Evolutionary conservation across 1,140 invertebrate genomes (phyloP).

Genomic region (Drosophila littoralis): DNA sequence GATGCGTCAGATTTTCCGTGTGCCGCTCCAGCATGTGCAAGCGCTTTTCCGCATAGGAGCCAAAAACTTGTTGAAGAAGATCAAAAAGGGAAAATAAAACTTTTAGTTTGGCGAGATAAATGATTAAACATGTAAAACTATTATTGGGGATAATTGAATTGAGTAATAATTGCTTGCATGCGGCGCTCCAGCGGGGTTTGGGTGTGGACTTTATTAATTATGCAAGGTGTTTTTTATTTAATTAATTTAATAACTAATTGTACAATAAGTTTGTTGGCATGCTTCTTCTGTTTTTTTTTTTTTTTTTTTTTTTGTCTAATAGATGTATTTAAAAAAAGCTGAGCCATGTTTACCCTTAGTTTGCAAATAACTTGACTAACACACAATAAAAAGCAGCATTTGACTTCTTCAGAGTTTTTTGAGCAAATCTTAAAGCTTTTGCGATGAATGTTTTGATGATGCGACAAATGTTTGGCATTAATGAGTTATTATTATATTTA

Average conservation of each 20-base stretch:
- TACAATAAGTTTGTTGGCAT: conserved; percentile 35
- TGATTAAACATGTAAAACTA: conserved; percentile 2
- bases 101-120: neutral
- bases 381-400: conserved; percentile 65
- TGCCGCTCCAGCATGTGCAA: conserved; percentile 76
- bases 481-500: conserved; percentile 56
- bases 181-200: conserved; percentile 43
- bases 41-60: conserved; percentile 74
- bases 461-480: conserved; percentile 53
- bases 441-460: conserved; percentile 65
- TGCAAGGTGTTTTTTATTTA: conserved; percentile 33
- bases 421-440: conserved; percentile 51
- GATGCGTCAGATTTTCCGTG: conserved; percentile 71
- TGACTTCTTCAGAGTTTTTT: conserved; percentile 42
- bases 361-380: conserved; percentile 60
- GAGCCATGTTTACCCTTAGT: conserved; percentile 68
- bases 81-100: neutral
- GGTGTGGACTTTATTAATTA: conserved; percentile 40
- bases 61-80: conserved; percentile 53
- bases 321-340: conserved; percentile 56
- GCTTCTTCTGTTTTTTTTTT: conserved; percentile 35
- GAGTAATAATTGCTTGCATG: conserved; percentile 43
- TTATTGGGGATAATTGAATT: neutral
- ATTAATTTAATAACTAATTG: conserved; percentile 34
- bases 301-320: conserved; percentile 47